Evolutionary conservation across 2,888 invertebrate species (phyloP).

Genomic region (Cryptocheilus praepositus): DNA sequence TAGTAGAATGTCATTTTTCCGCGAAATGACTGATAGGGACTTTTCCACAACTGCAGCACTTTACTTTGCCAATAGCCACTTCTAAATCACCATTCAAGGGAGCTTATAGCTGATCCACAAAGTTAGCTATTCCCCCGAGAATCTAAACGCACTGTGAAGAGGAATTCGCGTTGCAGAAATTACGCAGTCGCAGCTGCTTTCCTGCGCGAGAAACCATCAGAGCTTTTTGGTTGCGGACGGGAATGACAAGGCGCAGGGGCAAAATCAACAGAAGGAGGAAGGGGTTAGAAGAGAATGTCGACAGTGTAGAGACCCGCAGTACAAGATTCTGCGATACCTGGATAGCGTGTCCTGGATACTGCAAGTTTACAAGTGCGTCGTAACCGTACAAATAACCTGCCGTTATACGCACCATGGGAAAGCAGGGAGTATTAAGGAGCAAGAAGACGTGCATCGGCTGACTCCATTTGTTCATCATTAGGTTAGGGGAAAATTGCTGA

Average conservation of each 20-base stretch:
- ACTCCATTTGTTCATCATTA: constrained; percentile 57
- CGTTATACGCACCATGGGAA: constrained; percentile 32
- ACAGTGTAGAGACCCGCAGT: not conserved
- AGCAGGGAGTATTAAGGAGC: constrained; percentile 8
- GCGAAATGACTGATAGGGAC: too few relatives aligned
- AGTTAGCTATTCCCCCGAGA: constrained; percentile 1
- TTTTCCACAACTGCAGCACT: too few relatives aligned
- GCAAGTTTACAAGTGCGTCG: constrained; percentile 51
- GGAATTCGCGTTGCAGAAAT: constrained; percentile 62
- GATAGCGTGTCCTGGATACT: constrained; percentile 3
- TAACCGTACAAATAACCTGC: constrained; percentile 57
- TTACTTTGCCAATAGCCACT: too few relatives aligned
- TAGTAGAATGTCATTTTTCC: too few relatives aligned
- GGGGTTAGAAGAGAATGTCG: not conserved
- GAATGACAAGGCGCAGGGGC: not conserved
- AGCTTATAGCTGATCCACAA: too few relatives aligned
- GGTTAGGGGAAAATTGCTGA: constrained; percentile 36
- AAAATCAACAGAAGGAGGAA: not conserved
- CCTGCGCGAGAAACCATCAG: constrained; percentile 49
- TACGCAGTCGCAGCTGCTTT: constrained; percentile 68
- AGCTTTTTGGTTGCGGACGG: not conserved
- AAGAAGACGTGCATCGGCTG: constrained; percentile 5
- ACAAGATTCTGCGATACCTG: not conserved
- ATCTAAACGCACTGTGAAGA: not conserved
- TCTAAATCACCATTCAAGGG: too few relatives aligned